Base-by-base conservation (phyloP, 2,113 vertebrate species). In the Dipodomys stephensi region DNA sequence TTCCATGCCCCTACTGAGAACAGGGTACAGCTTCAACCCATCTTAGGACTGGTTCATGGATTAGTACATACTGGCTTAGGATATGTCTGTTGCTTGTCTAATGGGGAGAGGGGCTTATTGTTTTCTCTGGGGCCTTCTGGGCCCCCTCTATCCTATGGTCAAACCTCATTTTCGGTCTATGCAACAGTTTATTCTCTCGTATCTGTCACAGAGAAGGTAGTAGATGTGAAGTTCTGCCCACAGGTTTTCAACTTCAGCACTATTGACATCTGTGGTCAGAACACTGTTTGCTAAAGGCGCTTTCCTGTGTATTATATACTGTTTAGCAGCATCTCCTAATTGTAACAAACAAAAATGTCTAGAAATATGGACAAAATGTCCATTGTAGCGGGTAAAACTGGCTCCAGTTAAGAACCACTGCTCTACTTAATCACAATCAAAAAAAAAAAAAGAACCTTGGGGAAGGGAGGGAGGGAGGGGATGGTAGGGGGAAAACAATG, bases 51-150 rank as follows among this genome's bases (percentile, higher is more conserved):
- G 0, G 96, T 68, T 68, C 6, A 71, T 15, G 11, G 53, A 60
- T 78, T 23, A 64, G 77, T 98, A 99, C 0, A 97, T 92, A 76
- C 97, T 98, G 35, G 97, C 98, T 90, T 71, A 69, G n/a, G 78
- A 35, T 82, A 62, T 25, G 4, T 96, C 83, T 0, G 94, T 98
- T 49, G 73, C 53, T 35, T 82, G 65, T 23, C 64, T 83, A 30
- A 20, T 2, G 6, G 39, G 39, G 27, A 4, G 19, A 83, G 69
- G 4, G 25, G 67, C 22, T 78, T 64, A 74, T 72, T 71, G 3
- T 20, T 25, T 68, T 83, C 22, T 68, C n/a, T 82, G 44, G 67
- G 64, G 67, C 39, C 10, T 46, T 39, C 20, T 32, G 35, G 74
- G 49, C 49, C 49, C 78, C 7, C 1, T 44, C 57, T 86, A 30